Base-by-base conservation (phyloP, 2,797 vertebrate species). In the Scleropages formosus region DNA sequence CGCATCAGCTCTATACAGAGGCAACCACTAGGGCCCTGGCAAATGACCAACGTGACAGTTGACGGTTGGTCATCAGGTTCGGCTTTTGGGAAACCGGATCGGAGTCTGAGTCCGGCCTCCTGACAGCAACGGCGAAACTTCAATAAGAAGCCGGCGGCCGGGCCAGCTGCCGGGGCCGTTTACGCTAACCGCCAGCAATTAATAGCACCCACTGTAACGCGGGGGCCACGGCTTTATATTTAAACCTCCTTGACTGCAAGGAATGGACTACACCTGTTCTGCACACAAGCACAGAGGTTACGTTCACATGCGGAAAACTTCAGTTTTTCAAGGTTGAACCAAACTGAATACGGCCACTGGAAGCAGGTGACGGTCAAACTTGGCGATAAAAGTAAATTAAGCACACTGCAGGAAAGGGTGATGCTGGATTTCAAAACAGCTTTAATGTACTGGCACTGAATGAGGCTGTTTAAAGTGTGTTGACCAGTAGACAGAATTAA, bases 131-230 rank as follows among this genome's bases (percentile, higher is more conserved):
- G n/a, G 12, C 15, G n/a, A 26, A n/a, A 31, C 56, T 72, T 72
- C 27, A 72, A 60, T 72, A 60, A 59, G 4, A 12, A 72, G 53
- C 10, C 27, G 56, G 24, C 8, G 12, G 6, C 62, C 27, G 9
- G 24, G 22, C 8, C 62, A 27, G 1, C 62, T 64, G 62, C 26
- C 56, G 49, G 53, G 44, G 39, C 11, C 53, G 20, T 27, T 13
- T 6, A 26, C 53, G n/a, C 70, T 59, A 53, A 12, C 31, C 20
- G 3, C 16, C 22, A 18, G 53, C 27, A 27, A 22, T 72, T 72
- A 72, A 72, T 71, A 58, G 51, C 65, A 44, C 70, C 31, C 26
- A 20, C 53, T 60, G 27, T 44, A 16, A 72, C 70, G 31, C 39
- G 27, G 15, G 10, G 27, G 47, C 65, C 31, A 22, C 9, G 11